Percentiles rank a stretch among this genome's conserved stretches.
phyloP scores from a whole-genome alignment of 2,797 vertebrate genomes.

The Tapera naevia region DNA sequence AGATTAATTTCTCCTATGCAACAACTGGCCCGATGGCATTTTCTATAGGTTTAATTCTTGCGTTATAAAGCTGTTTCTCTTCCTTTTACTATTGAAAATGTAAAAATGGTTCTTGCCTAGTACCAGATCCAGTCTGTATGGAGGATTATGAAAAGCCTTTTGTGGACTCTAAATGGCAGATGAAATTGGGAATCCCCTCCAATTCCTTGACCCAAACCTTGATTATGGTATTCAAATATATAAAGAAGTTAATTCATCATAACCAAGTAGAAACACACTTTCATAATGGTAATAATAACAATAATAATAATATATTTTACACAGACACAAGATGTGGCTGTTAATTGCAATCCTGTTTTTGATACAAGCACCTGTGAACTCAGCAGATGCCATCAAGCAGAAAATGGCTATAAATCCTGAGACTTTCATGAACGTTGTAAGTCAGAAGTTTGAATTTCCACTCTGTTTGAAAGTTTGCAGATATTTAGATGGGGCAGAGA shows the following conservation, averaged over 20 bases:
- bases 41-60: background rate
- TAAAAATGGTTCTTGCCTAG: background rate
- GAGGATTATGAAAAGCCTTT: background rate
- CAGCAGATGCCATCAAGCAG: background rate
- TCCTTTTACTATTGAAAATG: background rate
- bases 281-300: background rate
- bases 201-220: background rate
- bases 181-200: background rate
- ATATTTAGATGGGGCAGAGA: background rate
- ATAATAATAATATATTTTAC: background rate
- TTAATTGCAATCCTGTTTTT: background rate
- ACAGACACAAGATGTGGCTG: slow-evolving; percentile 42
- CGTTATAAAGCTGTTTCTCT: background rate
- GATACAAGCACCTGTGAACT: background rate
- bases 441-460: background rate
- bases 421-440: slow-evolving; percentile 50
- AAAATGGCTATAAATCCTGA: background rate
- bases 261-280: background rate
- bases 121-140: background rate
- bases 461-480: background rate
- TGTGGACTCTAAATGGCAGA: background rate
- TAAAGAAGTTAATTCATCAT: background rate
- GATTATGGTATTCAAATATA: background rate
- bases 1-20: background rate
- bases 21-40: rapidly evolving